Evolutionary conservation across 2,113 vertebrate species (phyloP), one percentile per base, ranked within the genome.

Genomic region (Melanotaenia duboulayi): DNA sequence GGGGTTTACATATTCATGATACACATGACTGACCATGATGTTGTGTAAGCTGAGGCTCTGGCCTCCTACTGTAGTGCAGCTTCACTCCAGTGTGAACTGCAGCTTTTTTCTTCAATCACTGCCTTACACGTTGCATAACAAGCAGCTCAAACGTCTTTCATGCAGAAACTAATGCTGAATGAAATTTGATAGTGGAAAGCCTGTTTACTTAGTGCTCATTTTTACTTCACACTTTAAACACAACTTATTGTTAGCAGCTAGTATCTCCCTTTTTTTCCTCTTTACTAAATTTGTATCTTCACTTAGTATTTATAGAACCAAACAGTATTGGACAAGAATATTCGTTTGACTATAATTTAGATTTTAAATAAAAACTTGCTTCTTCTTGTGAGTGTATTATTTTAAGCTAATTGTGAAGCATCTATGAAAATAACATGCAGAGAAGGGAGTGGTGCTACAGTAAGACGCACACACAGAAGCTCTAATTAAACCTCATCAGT

Each of bases 401-500:
- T 77, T 49, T 19, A 19, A 44, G 56, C 49, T 80, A 81, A 88
- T 93, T 84, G 44, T 49, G 77, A 74, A 60, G 57, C 48, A 44
- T 80, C 78, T 57, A 69, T 82, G 54, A 83, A 73, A 87, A 83
- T 64, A 85, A 68, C 66, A 81, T 23, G 54, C 48, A 63, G 80
- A 74, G 52, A 83, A 78, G 66, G n/a, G 44, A 71, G 68, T 52
- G 55, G 48, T 14, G 23, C 11, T 7, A 46, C 37, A 77, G 40
- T 65, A 55, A 78, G 71, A 67, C 71, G 24, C 14, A 62, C 56
- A 55, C 48, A 74, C 54, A 35, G 46, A 75, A 17, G n/a, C 60
- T 78, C 75, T 84, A 89, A 94, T 91, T 92, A 93, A 92, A 90
- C 78, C 75, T 82, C 52, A 84, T 90, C 89, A 90, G 83, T 75